phyloP scores from a whole-genome alignment of 2,797 vertebrate species.

The Neopelma chrysocephalum region DNA sequence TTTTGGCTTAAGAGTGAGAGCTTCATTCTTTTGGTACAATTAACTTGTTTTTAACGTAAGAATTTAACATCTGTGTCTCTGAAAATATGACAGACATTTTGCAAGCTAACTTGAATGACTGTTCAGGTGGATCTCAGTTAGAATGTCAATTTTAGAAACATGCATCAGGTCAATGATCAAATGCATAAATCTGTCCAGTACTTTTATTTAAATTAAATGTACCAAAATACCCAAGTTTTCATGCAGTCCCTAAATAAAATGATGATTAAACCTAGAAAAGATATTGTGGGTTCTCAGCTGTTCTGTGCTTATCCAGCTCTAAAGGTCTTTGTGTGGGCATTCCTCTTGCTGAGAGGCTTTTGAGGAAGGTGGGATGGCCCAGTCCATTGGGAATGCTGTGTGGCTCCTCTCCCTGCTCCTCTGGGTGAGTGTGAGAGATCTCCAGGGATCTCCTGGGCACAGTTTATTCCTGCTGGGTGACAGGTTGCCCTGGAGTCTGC shows the following conservation, averaged over 20 bases:
- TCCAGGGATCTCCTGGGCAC: not conserved
- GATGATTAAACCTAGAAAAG: not conserved
- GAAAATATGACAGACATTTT: not conserved
- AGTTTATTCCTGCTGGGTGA: not conserved
- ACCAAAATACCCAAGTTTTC: not conserved
- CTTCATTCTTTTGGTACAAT: slow-evolving; percentile 20
- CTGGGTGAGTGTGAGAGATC: fast-evolving
- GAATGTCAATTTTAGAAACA: not conserved
- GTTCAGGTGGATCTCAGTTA: not conserved
- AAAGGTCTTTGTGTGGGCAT: not conserved
- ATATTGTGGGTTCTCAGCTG: not conserved
- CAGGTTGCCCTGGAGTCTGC: not conserved
- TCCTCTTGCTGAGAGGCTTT: not conserved
- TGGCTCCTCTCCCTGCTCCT: not conserved
- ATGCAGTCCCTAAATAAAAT: not conserved
- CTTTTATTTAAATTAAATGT: not conserved
- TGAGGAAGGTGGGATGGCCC: not conserved
- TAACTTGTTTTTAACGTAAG: not conserved
- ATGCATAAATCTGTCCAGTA: not conserved
- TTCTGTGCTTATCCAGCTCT: not conserved
- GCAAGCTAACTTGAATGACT: not conserved
- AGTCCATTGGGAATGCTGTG: not conserved
- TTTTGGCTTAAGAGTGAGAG: not conserved
- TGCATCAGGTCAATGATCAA: not conserved
- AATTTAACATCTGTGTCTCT: not conserved